Conservation (phyloP, 1,140 invertebrate species). For the Aphaenogaster rudis region DNA sequence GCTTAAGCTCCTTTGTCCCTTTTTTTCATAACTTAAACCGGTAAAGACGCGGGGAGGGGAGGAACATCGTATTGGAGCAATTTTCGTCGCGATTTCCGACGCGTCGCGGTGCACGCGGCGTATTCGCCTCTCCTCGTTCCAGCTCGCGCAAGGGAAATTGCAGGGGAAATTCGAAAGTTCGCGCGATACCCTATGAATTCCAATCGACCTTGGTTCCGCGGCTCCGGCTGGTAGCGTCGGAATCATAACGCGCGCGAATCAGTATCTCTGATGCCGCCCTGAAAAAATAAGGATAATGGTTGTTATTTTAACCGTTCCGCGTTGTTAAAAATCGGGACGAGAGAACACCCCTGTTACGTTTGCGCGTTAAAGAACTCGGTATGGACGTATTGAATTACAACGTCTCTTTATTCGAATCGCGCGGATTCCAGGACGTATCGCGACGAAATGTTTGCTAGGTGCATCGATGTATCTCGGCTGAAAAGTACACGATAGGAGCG, state of each 20-base stretch:
- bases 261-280: slow-evolving; percentile 15
- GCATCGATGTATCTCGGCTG: slow-evolving; percentile 39
- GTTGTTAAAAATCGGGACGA: slow-evolving; percentile 19
- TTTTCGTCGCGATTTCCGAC: slow-evolving; percentile 84
- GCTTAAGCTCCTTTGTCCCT: not conserved
- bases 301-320: slow-evolving; percentile 2
- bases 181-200: slow-evolving; percentile 76
- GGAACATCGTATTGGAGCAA: slow-evolving; percentile 68
- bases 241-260: slow-evolving; percentile 45
- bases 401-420: slow-evolving; percentile 50
- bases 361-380: slow-evolving; percentile 12
- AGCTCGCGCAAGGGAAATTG: slow-evolving; percentile 73
- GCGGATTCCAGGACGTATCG: slow-evolving; percentile 46
- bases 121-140: slow-evolving; percentile 66
- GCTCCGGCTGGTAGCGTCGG: slow-evolving; percentile 14
- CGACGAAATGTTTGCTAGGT: slow-evolving; percentile 39
- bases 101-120: slow-evolving; percentile 69
- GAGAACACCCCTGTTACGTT: not conserved
- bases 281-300: slow-evolving; percentile 1
- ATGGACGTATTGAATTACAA: slow-evolving; percentile 42
- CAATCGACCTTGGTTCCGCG: slow-evolving; percentile 65
- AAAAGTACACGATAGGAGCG: not conserved
- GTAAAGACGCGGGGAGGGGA: not conserved
- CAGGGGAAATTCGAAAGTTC: slow-evolving; percentile 77
- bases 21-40: not conserved